These are phyloP conservation scores for Melanotaenia maccullochi DNA, from an alignment of 2,797 vertebrate species.

Conservation along the genomic window DNA sequence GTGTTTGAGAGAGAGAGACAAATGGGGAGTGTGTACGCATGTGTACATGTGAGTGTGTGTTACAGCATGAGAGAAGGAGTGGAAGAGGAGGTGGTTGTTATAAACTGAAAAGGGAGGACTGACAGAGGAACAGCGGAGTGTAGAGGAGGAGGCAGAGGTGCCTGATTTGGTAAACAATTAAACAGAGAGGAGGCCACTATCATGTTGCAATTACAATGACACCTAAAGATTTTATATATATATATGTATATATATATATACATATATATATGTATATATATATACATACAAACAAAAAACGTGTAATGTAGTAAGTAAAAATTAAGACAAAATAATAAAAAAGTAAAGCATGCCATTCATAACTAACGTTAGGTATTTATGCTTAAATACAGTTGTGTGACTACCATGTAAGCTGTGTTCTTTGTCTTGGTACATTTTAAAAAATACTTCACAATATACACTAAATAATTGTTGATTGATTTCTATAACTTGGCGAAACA, in stretches of 20 bases:
- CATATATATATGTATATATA: too few relatives aligned
- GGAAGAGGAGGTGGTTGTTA: constrained; percentile 47
- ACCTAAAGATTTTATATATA: too few relatives aligned
- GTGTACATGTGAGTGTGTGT: constrained; percentile 45
- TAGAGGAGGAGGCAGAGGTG: constrained; percentile 3
- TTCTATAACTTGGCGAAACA: neutral
- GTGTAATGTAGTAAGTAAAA: neutral
- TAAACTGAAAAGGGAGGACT: constrained; percentile 36
- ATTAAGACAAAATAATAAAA: neutral
- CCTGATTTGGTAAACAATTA: constrained; percentile 13
- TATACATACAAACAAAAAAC: neutral
- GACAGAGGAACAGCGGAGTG: neutral
- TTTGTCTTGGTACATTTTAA: neutral
- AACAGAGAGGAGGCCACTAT: neutral
- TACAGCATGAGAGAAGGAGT: constrained; percentile 25
- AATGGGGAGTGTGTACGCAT: constrained; percentile 32
- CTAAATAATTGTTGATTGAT: neutral
- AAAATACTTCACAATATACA: neutral
- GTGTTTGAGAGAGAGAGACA: constrained; percentile 32
- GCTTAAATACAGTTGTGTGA: neutral
- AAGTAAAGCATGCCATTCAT: neutral
- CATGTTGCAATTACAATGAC: constrained; percentile 11
- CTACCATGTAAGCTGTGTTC: neutral
- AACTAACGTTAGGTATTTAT: neutral
- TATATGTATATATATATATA: too few relatives aligned